These are phyloP conservation scores for Myoxocephalus aenaeus DNA, from an alignment of 2,797 vertebrate genomes.

Conservation along the genomic window DNA sequence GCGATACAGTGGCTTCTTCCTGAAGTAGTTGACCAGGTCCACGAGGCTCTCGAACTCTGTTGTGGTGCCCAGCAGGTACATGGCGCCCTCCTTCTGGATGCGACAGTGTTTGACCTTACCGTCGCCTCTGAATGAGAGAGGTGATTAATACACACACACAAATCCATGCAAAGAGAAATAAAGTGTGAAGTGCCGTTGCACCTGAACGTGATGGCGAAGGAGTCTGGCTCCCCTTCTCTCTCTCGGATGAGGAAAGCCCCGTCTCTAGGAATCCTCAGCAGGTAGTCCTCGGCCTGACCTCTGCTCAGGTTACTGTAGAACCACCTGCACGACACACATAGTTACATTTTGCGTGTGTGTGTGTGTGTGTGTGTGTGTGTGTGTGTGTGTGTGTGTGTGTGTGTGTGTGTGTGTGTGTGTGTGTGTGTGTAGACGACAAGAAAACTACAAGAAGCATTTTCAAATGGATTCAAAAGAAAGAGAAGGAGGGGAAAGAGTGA, in stretches of 20 bases:
- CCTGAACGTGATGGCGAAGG: constrained; percentile 98
- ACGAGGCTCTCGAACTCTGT: constrained; percentile 96
- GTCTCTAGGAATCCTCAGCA: constrained; percentile 94
- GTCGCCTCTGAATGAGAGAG: constrained; percentile 86
- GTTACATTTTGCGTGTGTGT: not conserved
- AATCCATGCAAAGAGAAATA: not conserved
- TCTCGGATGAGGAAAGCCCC: constrained; percentile 96
- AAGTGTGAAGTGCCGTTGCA: constrained; percentile 41
- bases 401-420: not conserved
- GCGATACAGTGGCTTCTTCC: constrained; percentile 93
- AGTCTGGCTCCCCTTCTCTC: constrained; percentile 88
- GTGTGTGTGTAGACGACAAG: not conserved
- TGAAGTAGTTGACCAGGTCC: constrained; percentile 94
- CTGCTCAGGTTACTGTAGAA: constrained; percentile 95
- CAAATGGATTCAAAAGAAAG: not conserved
- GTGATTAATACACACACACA: not conserved
- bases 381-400: not conserved
- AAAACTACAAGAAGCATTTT: not conserved
- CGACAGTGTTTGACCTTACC: constrained; percentile 97
- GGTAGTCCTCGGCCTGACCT: constrained; percentile 95
- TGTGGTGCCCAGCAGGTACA: constrained; percentile 92
- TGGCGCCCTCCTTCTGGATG: constrained; percentile 90
- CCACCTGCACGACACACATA: constrained; percentile 84
- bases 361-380: not conserved
- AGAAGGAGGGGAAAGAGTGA: not conserved